These are phyloP conservation scores for Lepidonotus clava DNA, from an alignment of 2,888 invertebrate species.

Conservation along the genomic window DNA sequence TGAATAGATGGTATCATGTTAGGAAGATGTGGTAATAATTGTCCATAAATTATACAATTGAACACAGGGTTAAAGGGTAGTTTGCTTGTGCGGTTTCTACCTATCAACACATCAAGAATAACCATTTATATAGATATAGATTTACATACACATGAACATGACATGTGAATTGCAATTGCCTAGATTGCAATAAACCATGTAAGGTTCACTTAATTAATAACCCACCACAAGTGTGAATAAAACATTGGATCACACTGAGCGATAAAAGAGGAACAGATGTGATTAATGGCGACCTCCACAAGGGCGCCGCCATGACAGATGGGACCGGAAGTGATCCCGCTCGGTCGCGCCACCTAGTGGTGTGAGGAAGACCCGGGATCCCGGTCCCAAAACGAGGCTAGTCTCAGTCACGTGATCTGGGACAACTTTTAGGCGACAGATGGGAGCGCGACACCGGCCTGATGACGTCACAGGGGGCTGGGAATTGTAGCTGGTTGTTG, in stretches of 20 bases:
- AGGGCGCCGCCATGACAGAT: conserved; percentile 16
- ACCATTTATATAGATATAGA: too few relatives aligned
- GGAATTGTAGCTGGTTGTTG: background rate
- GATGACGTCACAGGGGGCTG: conserved; percentile 34
- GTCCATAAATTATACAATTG: too few relatives aligned
- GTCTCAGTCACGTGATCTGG: conserved; percentile 5
- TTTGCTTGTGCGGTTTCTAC: too few relatives aligned
- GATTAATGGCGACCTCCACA: background rate
- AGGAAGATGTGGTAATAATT: too few relatives aligned
- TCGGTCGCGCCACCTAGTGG: background rate
- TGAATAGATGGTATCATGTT: too few relatives aligned
- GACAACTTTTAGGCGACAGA: background rate
- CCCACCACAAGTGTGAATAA: background rate
- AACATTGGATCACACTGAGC: background rate
- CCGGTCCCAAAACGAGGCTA: background rate
- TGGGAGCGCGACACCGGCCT: conserved; percentile 21
- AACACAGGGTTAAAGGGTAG: too few relatives aligned
- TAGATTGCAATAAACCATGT: too few relatives aligned
- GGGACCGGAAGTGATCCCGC: conserved; percentile 3
- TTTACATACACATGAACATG: too few relatives aligned
- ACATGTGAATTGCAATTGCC: too few relatives aligned
- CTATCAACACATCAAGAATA: too few relatives aligned
- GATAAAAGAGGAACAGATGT: background rate
- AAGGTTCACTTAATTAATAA: background rate
- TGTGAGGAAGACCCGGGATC: background rate